phyloP scores from a whole-genome alignment of 1,140 invertebrate genomes.

The Diorhabda carinulata region DNA sequence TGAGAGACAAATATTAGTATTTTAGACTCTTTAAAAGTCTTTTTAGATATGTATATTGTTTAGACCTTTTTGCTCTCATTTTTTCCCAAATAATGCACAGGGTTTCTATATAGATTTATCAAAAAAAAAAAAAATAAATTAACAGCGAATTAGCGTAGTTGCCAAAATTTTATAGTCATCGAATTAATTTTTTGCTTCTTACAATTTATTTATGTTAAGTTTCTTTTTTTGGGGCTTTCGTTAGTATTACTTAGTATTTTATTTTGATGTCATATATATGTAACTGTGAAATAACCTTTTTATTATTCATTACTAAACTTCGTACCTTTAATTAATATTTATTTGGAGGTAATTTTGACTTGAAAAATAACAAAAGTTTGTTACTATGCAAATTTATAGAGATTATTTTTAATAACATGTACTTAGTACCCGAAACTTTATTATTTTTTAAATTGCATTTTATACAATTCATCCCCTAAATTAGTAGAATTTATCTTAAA shows the following conservation, averaged over 20 bases:
- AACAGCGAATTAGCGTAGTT: constrained; percentile 34
- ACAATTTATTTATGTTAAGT: constrained; percentile 16
- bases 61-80: constrained; percentile 22
- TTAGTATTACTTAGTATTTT: neutral
- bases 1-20: constrained; percentile 22
- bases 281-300: constrained; percentile 7
- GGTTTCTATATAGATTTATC: constrained; percentile 30
- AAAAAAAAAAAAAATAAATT: constrained; percentile 23
- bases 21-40: constrained; percentile 15
- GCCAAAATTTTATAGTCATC: constrained; percentile 18
- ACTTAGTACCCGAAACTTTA: no score
- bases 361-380: no score
- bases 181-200: constrained; percentile 8
- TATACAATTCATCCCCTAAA: no score
- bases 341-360: no score
- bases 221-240: constrained; percentile 23
- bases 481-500: no score
- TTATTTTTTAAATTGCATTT: no score
- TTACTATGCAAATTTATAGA: no score
- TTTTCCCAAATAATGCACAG: constrained; percentile 30
- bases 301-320: constrained; percentile 9
- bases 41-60: constrained; percentile 11
- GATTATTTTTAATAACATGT: no score
- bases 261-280: neutral
- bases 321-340: no score